Percentiles rank a stretch among this genome's conserved stretches.
Conservation (phyloP, 2,888 invertebrate genomes). For the Parapristionchus giblindavisi region DNA sequence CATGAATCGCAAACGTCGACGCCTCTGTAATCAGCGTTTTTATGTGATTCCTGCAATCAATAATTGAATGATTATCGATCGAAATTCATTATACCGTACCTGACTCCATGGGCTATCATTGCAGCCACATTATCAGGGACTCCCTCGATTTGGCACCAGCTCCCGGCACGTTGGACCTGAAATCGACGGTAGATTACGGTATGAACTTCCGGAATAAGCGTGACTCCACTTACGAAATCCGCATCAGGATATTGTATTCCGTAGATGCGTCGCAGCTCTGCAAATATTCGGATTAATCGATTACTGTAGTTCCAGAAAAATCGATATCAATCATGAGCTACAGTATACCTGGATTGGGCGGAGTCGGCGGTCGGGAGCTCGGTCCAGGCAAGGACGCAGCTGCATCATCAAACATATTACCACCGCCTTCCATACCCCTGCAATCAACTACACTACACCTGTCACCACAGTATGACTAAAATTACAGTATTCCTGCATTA, state of each 20-base stretch:
- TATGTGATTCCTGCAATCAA: slow-evolving; percentile 4
- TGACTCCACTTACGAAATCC: slow-evolving; percentile 11
- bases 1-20: slow-evolving; percentile 15
- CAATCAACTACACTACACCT: too few species aligned
- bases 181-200: neutral
- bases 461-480: too few species aligned
- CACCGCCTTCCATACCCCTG: too few species aligned
- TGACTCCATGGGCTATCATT: slow-evolving; percentile 3
- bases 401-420: too few species aligned
- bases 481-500: too few species aligned
- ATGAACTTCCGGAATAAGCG: neutral
- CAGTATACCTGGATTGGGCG: too few species aligned
- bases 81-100: neutral
- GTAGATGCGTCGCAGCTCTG: slow-evolving; percentile 30
- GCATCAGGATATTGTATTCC: slow-evolving; percentile 18
- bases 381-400: too few species aligned
- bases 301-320: too few species aligned
- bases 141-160: neutral
- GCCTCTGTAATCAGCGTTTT: slow-evolving; percentile 15
- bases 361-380: too few species aligned
- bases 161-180: neutral
- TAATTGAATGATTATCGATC: neutral
- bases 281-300: neutral
- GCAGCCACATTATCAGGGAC: neutral
- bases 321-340: too few species aligned